Evolutionary conservation across 2,797 vertebrate species (phyloP).

Genomic region (Sparidentex hasta): DNA sequence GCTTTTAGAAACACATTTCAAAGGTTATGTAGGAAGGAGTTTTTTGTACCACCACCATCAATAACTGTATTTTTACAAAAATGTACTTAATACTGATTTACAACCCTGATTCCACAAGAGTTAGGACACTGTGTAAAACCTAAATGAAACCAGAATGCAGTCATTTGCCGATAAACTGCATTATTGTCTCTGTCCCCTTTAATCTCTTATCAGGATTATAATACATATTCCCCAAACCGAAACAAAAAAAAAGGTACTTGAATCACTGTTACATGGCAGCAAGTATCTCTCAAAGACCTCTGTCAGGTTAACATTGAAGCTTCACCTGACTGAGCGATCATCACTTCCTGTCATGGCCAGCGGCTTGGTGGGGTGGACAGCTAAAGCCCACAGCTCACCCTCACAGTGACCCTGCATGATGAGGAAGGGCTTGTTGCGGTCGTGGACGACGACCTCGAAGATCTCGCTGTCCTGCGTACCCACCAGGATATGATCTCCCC

Average conservation of each 20-base stretch:
- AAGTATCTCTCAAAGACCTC: background rate
- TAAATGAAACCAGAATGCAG: no score
- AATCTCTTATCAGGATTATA: background rate
- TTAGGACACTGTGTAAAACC: no score
- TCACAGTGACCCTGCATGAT: conserved; percentile 99
- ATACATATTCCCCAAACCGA: background rate
- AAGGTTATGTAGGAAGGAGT: background rate
- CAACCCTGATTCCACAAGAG: no score
- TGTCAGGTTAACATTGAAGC: background rate
- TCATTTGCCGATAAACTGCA: no score
- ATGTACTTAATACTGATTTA: background rate
- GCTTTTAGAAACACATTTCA: background rate
- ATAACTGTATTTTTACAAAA: background rate
- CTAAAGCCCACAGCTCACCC: conserved; percentile 98
- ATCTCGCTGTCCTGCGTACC: conserved; percentile 99
- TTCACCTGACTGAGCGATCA: conserved; percentile 96
- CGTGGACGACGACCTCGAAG: conserved; percentile 98
- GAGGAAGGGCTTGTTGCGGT: conserved; percentile 98
- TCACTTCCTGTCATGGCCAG: conserved; percentile 98
- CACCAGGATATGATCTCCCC: conserved; percentile 97
- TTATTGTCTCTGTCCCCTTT: no score
- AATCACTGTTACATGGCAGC: background rate
- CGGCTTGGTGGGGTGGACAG: conserved; percentile 96
- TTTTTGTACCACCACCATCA: background rate
- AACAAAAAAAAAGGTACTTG: background rate